Percentiles rank a stretch among this genome's conserved stretches.
phyloP scores from a whole-genome alignment of 2,113 vertebrate genomes.

The Chinchilla lanigera region DNA sequence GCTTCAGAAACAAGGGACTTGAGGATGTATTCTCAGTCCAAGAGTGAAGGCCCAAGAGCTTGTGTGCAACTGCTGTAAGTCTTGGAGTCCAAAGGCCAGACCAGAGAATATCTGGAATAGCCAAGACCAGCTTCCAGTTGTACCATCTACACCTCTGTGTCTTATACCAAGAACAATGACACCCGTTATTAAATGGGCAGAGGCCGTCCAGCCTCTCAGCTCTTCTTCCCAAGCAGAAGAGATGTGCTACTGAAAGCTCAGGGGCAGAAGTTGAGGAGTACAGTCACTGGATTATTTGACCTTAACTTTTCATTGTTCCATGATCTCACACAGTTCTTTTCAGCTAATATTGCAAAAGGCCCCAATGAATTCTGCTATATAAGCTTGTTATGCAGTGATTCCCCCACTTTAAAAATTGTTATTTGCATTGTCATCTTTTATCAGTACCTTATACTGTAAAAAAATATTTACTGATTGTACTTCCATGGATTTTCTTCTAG shows the following conservation, averaged over 20 bases:
- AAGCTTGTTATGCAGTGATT: slow-evolving; percentile 60
- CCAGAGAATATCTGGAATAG: slow-evolving; percentile 45
- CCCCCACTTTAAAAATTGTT: slow-evolving; percentile 51
- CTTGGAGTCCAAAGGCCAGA: neutral
- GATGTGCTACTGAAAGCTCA: slow-evolving; percentile 65
- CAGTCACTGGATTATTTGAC: slow-evolving; percentile 58
- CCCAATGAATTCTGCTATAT: slow-evolving; percentile 63
- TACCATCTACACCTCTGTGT: slow-evolving; percentile 68
- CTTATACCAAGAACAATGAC: slow-evolving; percentile 77
- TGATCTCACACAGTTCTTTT: slow-evolving; percentile 52
- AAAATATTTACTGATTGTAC: neutral
- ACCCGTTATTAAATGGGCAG: slow-evolving; percentile 72
- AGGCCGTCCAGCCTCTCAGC: slow-evolving; percentile 79
- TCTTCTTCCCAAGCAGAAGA: slow-evolving; percentile 75
- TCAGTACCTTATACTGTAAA: slow-evolving; percentile 35
- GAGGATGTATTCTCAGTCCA: neutral
- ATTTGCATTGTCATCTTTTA: slow-evolving; percentile 47
- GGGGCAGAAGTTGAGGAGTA: slow-evolving; percentile 73
- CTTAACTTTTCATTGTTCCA: slow-evolving; percentile 59
- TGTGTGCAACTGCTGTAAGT: neutral
- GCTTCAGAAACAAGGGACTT: neutral
- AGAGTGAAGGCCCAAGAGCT: neutral
- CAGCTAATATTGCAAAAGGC: slow-evolving; percentile 69
- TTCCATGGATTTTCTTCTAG: neutral
- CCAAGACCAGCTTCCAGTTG: slow-evolving; percentile 72